phyloP scores from a whole-genome alignment of 2,888 invertebrate species.

The Neria commutata region DNA sequence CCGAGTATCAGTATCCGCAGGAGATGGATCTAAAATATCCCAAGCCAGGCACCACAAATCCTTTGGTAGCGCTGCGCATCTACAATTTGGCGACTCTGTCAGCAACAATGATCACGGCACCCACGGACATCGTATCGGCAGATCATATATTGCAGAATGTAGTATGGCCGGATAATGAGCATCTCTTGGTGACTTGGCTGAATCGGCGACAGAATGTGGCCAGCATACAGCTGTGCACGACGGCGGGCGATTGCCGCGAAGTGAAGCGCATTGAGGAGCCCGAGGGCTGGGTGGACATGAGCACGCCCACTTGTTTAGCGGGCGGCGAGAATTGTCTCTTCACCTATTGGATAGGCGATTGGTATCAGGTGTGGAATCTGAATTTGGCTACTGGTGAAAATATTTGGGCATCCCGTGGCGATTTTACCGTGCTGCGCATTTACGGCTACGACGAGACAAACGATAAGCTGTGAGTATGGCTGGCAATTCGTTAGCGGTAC shows the following conservation, averaged over 20 bases:
- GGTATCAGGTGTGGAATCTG: constrained; percentile 60
- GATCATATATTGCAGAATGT: constrained; percentile 75
- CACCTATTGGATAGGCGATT: constrained; percentile 62
- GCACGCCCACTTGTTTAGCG: constrained; percentile 61
- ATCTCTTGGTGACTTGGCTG: constrained; percentile 77
- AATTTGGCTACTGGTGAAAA: constrained; percentile 51
- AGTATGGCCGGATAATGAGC: constrained; percentile 73
- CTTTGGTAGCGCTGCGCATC: constrained; percentile 71
- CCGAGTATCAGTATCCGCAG: constrained; percentile 71
- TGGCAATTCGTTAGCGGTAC: too few relatives aligned
- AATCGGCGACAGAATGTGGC: constrained; percentile 81
- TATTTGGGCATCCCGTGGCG: constrained; percentile 57
- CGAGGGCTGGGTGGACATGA: constrained; percentile 74
- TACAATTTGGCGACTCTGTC: constrained; percentile 64
- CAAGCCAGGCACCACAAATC: constrained; percentile 79
- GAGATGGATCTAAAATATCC: constrained; percentile 75
- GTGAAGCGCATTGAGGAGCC: constrained; percentile 65
- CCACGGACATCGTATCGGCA: constrained; percentile 64
- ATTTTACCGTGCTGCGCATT: constrained; percentile 67
- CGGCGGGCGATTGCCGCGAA: constrained; percentile 45
- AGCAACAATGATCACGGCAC: constrained; percentile 63
- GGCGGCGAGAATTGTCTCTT: constrained; percentile 48
- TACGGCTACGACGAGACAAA: constrained; percentile 69
- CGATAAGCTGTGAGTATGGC: constrained; percentile 64
- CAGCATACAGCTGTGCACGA: constrained; percentile 48